A percentile compares a stretch with the other conserved stretches of the same genome.
Conservation (phyloP, 2,888 invertebrate genomes). For the Calameuta filiformis region DNA sequence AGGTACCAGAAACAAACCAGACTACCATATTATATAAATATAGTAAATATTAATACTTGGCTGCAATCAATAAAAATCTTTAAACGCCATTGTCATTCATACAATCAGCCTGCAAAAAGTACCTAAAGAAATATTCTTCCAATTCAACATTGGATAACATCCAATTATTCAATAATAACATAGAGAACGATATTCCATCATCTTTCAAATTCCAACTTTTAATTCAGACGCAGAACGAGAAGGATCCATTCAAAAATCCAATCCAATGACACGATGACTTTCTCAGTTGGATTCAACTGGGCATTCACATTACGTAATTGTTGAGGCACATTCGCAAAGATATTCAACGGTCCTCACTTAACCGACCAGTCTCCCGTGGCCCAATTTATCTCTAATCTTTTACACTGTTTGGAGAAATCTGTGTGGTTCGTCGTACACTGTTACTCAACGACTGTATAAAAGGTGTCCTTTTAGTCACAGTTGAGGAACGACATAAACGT, state of each 20-base stretch:
- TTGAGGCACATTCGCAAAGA: neutral
- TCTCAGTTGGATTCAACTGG: neutral
- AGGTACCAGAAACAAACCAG: neutral
- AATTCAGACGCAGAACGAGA: neutral
- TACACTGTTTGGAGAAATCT: conserved; percentile 39
- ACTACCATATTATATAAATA: neutral
- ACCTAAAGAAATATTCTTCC: neutral
- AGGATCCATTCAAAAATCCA: neutral
- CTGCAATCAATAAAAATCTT: conserved; percentile 26
- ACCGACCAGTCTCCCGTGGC: neutral
- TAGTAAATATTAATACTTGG: neutral
- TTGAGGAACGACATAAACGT: neutral
- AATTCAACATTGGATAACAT: neutral
- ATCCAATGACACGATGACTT: neutral
- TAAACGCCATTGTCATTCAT: conserved; percentile 33
- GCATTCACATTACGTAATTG: neutral
- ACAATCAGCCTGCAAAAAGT: neutral
- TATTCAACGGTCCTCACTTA: neutral
- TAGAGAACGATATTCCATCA: neutral
- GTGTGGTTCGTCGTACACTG: neutral
- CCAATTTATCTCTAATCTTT: conserved; percentile 17
- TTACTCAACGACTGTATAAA: conserved; percentile 1
- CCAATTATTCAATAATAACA: neutral
- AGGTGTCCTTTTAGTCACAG: neutral
- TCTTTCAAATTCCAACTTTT: neutral